These are phyloP conservation scores for Oceanites oceanicus DNA, from an alignment of 2,113 vertebrate genomes.

Conservation along the genomic window DNA sequence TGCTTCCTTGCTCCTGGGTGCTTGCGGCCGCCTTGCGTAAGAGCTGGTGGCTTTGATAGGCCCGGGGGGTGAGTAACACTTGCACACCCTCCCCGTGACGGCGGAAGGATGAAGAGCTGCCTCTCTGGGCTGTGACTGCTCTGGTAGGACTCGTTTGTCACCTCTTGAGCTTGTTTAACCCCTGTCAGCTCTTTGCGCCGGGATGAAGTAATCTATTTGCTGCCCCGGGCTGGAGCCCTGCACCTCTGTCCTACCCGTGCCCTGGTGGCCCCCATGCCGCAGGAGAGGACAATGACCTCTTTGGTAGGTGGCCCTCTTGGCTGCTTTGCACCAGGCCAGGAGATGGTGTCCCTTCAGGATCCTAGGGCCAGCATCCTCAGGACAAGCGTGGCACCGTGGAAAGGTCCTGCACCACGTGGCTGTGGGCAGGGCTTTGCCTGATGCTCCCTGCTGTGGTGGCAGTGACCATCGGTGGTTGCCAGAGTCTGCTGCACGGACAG, in stretches of 20 bases:
- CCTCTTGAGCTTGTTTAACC: neutral
- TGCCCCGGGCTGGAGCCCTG: neutral
- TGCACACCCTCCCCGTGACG: neutral
- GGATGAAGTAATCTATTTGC: neutral
- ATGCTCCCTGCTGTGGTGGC: neutral
- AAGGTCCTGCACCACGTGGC: neutral
- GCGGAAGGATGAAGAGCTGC: neutral
- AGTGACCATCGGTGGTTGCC: neutral
- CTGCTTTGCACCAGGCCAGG: neutral
- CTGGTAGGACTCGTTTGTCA: slow-evolving; percentile 13
- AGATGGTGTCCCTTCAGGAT: neutral
- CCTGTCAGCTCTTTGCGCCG: neutral
- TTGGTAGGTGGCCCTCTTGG: neutral
- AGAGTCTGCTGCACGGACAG: neutral
- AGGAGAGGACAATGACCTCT: neutral
- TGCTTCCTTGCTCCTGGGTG: neutral
- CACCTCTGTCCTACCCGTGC: fast-evolving
- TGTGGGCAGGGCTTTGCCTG: neutral
- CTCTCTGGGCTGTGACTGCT: neutral
- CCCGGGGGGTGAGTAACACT: neutral
- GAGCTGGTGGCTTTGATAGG: neutral
- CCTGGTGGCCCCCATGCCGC: fast-evolving
- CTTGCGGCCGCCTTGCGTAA: neutral
- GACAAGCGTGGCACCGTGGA: fast-evolving
- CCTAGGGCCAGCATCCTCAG: neutral